A percentile compares a stretch with the other conserved stretches of the same genome.
These are phyloP conservation scores for Mixornis gularis DNA, from an alignment of 2,113 vertebrate species.

Conservation along the genomic window DNA sequence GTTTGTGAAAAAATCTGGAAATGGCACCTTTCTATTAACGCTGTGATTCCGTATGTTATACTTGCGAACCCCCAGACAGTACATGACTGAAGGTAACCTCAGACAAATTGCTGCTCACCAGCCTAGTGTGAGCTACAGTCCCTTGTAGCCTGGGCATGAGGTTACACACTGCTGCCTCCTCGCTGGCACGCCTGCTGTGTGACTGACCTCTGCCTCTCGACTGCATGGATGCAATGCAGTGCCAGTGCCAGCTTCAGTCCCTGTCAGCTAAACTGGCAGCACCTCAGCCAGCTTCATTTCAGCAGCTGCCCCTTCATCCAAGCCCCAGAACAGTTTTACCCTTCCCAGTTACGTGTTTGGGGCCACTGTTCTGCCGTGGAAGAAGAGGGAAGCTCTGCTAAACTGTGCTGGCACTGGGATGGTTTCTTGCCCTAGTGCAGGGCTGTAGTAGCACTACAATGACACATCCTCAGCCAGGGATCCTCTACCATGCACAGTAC, in stretches of 20 bases:
- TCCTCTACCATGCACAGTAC: neutral
- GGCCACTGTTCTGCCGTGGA: neutral
- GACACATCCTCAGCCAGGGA: neutral
- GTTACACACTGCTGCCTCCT: neutral
- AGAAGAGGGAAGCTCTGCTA: neutral
- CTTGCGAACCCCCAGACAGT: neutral
- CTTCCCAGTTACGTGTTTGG: neutral
- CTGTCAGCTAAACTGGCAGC: neutral
- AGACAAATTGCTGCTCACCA: neutral
- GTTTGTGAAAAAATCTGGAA: neutral
- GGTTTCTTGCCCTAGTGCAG: neutral
- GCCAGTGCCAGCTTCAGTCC: neutral
- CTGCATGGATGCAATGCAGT: neutral
- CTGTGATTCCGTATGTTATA: neutral
- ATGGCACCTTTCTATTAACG: neutral
- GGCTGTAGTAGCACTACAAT: accelerated
- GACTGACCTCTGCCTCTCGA: neutral
- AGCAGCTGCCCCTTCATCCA: neutral
- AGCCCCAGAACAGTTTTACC: neutral
- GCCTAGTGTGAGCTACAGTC: neutral
- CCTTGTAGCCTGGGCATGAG: neutral
- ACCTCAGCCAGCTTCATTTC: neutral
- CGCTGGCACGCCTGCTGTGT: accelerated
- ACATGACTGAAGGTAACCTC: neutral
- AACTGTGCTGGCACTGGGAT: accelerated